Conservation (phyloP, 2,113 vertebrate genomes). For the Ursus arctos region DNA sequence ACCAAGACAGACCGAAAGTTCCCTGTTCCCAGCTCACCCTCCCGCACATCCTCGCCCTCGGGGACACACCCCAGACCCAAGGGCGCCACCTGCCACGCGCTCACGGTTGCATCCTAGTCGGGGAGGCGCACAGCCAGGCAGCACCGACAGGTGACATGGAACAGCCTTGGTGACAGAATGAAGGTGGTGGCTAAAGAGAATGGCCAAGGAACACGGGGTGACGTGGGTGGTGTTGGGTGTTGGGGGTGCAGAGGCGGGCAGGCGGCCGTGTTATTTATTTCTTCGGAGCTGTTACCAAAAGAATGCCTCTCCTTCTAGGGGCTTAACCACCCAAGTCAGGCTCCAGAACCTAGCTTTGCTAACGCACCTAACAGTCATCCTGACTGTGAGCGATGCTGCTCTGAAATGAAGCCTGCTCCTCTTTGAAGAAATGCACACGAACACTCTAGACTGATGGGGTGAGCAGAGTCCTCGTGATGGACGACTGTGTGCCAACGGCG, state of each 20-base stretch:
- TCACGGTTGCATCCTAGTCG: neutral
- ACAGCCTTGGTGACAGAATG: neutral
- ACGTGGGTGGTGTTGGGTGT: neutral
- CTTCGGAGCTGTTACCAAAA: neutral
- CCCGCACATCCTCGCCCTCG: neutral
- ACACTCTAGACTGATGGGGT: neutral
- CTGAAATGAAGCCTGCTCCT: neutral
- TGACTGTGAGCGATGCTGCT: neutral
- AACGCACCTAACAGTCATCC: neutral
- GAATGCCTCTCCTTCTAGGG: neutral
- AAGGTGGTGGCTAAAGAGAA: neutral
- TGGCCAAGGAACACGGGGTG: neutral
- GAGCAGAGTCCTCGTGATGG: neutral
- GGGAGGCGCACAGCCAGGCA: neutral
- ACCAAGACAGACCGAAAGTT: neutral
- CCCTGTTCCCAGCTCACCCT: neutral
- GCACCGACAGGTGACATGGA: neutral
- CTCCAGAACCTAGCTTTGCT: neutral
- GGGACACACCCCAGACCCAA: neutral
- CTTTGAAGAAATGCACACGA: neutral
- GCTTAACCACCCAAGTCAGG: neutral
- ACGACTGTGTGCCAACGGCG: neutral
- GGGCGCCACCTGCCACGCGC: neutral
- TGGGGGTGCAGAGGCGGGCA: neutral
- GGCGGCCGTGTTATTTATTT: neutral